Evolutionary conservation across 2,113 vertebrate genomes (phyloP), one percentile per base, ranked within the genome.

Genomic region (Odobenus rosmarus): DNA sequence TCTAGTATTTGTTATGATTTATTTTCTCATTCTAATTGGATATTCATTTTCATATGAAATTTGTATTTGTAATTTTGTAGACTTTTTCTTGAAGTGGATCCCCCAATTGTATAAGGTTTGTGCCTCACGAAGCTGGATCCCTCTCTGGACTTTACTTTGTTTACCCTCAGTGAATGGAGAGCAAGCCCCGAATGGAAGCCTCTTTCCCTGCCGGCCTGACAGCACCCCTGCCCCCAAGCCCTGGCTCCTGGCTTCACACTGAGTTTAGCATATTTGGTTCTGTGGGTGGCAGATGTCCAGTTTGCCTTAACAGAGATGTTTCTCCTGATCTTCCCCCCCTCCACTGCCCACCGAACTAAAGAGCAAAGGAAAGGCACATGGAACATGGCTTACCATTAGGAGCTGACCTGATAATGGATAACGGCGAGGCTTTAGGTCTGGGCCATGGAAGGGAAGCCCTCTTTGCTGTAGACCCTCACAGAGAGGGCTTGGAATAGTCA

Each of bases 151-250:
- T 57, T 57, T 24, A 2, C 16, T 46, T 0, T 5, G 16, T 31
- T n/a, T 26, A 51, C 14, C 24, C 46, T 24, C 18, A 72, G 84
- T 13, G 9, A 36, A n/a, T 0, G 0, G 8, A 36, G 51, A 39
- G 4, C 33, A 31, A 7, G 7, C 4, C 5, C 21, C n/a, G 7
- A 11, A 1, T 0, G 1, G 24, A 9, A 24, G 55, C 4, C 36
- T 19, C 33, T 59, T 77, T 36, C n/a, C 14, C 21, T 7, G 4
- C 24, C 12, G 8, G 36, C 16, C 74, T 42, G 8, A n/a, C 6
- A 26, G 74, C 7, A 18, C 62, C 12, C 9, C 23, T 21, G 74
- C 28, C 21, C 15, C 49, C 4, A 0, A 21, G 26, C 4, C 28
- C 18, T 8, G 10, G 49, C 28, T 23, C 19, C 23, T 7, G 53